phyloP scores from a whole-genome alignment of 2,113 vertebrate species.

The Opisthocomus hoazin region DNA sequence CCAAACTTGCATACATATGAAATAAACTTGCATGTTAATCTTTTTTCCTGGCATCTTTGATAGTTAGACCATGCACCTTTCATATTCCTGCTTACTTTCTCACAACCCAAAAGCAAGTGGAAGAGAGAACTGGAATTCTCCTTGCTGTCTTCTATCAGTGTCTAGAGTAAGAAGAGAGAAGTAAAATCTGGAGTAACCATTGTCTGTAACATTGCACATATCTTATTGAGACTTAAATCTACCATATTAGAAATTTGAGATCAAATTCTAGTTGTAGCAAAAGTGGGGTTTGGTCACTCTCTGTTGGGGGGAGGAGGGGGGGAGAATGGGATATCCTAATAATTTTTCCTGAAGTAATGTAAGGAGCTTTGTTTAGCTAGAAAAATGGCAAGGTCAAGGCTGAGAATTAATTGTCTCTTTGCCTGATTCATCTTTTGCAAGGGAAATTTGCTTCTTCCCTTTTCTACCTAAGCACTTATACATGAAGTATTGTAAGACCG shows the following conservation, averaged over 20 bases:
- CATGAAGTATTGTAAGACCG: neutral
- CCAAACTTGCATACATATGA: neutral
- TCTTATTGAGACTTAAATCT: neutral
- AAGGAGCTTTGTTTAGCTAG: neutral
- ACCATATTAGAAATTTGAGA: neutral
- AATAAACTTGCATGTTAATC: neutral
- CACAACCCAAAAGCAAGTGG: neutral
- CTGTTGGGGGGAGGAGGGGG: neutral
- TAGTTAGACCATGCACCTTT: neutral
- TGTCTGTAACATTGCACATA: neutral
- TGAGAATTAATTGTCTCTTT: neutral
- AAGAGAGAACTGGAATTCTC: neutral
- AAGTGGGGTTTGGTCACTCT: neutral
- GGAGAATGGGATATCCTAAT: no score
- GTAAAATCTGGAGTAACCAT: neutral
- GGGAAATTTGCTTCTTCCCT: neutral
- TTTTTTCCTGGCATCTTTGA: neutral
- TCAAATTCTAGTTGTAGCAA: neutral
- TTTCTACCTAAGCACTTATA: neutral
- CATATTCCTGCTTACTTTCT: neutral
- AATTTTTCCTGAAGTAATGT: neutral
- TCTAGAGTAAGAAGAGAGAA: neutral
- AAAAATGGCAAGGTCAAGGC: neutral
- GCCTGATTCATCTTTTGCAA: neutral
- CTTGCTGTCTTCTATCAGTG: neutral